phyloP scores from a whole-genome alignment of 2,888 invertebrate genomes.

The Mythimna impura region DNA sequence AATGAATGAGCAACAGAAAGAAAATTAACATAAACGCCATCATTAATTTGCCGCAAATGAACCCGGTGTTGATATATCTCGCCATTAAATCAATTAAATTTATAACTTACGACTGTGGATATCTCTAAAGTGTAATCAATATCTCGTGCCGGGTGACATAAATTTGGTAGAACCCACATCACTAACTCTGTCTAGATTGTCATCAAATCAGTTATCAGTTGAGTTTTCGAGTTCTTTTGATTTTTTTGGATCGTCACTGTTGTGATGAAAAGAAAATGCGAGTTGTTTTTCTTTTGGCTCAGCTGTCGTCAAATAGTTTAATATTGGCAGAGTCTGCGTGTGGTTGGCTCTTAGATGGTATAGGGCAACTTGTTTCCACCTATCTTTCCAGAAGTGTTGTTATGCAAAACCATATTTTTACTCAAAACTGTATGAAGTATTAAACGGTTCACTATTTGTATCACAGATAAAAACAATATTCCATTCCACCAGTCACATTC shows the following conservation, averaged over 20 bases:
- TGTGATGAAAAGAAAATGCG: slow-evolving; percentile 27
- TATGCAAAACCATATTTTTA: too few species aligned
- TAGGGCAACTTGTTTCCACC: not conserved
- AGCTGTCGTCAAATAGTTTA: not conserved
- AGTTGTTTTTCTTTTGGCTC: not conserved
- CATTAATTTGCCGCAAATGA: slow-evolving; percentile 73
- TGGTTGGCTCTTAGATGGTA: not conserved
- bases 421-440: too few species aligned
- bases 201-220: slow-evolving; percentile 74
- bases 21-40: slow-evolving; percentile 62
- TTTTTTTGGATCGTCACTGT: slow-evolving; percentile 33
- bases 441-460: too few species aligned
- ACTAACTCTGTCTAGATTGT: slow-evolving; percentile 76
- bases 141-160: slow-evolving; percentile 75
- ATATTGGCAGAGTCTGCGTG: not conserved
- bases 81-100: slow-evolving; percentile 77
- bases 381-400: not conserved
- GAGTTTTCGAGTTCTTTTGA: slow-evolving; percentile 62
- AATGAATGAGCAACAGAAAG: slow-evolving; percentile 55
- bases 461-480: too few species aligned
- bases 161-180: slow-evolving; percentile 80
- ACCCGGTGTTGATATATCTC: slow-evolving; percentile 75
- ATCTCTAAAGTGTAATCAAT: slow-evolving; percentile 81
- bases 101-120: slow-evolving; percentile 73
- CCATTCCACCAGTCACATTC: too few species aligned